phyloP scores from a whole-genome alignment of 2,113 vertebrate species.

The Mustela nigripes region DNA sequence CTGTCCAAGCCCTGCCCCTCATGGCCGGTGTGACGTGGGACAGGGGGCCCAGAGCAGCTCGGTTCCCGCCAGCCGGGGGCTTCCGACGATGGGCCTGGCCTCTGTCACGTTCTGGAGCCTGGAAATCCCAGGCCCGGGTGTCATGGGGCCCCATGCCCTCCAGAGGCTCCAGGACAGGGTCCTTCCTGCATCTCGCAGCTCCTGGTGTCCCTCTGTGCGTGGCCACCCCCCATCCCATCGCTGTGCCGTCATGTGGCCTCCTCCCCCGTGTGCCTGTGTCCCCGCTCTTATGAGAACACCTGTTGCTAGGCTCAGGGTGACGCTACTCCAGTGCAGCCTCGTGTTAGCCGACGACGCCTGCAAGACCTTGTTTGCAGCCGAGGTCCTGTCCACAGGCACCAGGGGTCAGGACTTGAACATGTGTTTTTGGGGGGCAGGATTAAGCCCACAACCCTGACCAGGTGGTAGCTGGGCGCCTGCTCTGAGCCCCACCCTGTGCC shows the following conservation, averaged over 20 bases:
- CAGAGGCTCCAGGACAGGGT: neutral
- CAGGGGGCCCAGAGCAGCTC: too few relatives aligned
- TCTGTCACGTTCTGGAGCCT: neutral
- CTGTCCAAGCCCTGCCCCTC: neutral
- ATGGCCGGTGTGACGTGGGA: neutral
- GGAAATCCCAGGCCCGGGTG: neutral
- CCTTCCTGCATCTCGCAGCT: neutral
- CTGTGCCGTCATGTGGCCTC: neutral
- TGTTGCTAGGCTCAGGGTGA: neutral
- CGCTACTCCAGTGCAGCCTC: neutral
- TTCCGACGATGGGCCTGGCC: neutral
- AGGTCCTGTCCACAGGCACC: neutral
- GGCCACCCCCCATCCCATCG: too few relatives aligned
- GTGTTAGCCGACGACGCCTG: neutral
- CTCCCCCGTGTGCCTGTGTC: neutral
- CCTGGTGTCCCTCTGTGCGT: neutral
- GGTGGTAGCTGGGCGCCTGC: rapidly evolving
- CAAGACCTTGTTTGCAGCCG: neutral
- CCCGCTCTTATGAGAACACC: neutral
- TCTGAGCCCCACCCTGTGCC: neutral
- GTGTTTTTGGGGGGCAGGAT: neutral
- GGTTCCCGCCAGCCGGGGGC: neutral
- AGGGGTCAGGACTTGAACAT: neutral
- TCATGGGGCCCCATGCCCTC: neutral
- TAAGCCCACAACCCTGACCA: neutral